Conservation (phyloP, 64 coral and sea anemone species). For the Hydrozoanthus tunicans region DNA sequence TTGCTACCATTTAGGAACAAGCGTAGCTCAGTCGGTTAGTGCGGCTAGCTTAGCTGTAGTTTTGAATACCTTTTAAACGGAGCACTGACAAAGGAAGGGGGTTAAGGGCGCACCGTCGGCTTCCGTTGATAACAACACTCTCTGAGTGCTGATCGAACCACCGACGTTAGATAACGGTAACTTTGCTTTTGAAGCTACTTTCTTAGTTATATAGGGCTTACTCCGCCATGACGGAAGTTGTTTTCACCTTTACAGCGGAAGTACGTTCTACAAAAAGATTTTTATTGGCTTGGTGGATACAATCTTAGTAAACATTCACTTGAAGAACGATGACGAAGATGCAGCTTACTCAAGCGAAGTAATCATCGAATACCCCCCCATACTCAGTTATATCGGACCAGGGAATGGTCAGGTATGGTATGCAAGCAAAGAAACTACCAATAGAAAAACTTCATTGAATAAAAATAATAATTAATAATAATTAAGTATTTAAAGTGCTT, state of each 20-base stretch:
- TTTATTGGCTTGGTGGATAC: conserved; percentile 46
- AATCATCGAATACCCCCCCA: background rate
- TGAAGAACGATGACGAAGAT: conserved; percentile 38
- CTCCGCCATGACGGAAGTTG: background rate
- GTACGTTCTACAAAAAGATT: background rate
- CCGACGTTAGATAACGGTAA: background rate
- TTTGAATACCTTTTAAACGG: no score
- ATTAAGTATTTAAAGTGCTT: no score
- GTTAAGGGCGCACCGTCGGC: no score
- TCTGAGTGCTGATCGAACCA: no score
- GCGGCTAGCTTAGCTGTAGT: no score
- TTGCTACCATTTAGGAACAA: no score
- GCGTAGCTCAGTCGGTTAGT: no score
- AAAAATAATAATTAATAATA: no score
- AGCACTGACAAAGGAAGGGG: no score
- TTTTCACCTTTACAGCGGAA: conserved; percentile 4
- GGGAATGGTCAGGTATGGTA: background rate
- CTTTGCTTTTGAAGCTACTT: background rate
- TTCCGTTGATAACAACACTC: no score
- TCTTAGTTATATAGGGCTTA: background rate
- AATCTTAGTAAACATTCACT: conserved; percentile 14
- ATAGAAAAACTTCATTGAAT: background rate
- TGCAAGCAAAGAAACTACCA: background rate
- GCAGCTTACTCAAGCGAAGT: conserved; percentile 49
- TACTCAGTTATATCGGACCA: conserved; percentile 36